Conservation (phyloP, 2,888 invertebrate species). For the Sipha maydis region DNA sequence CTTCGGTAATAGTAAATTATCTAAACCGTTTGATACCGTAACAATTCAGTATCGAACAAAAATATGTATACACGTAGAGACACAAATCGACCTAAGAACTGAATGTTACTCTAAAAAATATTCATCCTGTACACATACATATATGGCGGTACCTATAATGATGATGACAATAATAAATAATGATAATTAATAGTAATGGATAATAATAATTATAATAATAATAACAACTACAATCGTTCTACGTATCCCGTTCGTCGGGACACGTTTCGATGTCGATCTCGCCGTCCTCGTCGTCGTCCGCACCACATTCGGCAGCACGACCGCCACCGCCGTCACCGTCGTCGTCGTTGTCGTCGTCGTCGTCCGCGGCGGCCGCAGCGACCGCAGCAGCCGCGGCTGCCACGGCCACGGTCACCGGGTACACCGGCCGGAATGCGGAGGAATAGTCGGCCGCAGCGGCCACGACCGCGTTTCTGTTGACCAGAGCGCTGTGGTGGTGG, state of each 20-base stretch:
- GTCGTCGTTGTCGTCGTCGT: conserved; percentile 68
- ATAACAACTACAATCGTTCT: not conserved
- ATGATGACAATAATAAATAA: not conserved
- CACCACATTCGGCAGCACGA: conserved; percentile 66
- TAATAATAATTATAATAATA: not conserved
- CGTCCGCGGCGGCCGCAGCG: conserved; percentile 68
- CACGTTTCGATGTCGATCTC: conserved; percentile 85
- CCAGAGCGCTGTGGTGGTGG: conserved; percentile 41
- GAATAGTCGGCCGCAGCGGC: conserved; percentile 60
- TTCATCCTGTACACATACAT: no score
- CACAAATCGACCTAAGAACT: no score
- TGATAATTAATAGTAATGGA: not conserved
- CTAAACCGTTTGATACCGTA: no score
- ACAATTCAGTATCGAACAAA: no score
- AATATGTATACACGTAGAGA: no score
- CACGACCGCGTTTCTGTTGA: conserved; percentile 39
- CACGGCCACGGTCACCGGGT: conserved; percentile 63
- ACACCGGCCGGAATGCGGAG: conserved; percentile 64
- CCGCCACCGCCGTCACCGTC: conserved; percentile 71
- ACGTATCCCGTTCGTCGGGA: conserved; percentile 64
- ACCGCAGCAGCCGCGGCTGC: conserved; percentile 68
- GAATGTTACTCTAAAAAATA: no score
- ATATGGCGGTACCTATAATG: not conserved
- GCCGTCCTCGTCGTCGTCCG: conserved; percentile 78
- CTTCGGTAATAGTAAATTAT: no score